Evolutionary conservation across 2,113 vertebrate species (phyloP), one percentile per base, ranked within the genome.

Genomic region (Lagopus leucura): DNA sequence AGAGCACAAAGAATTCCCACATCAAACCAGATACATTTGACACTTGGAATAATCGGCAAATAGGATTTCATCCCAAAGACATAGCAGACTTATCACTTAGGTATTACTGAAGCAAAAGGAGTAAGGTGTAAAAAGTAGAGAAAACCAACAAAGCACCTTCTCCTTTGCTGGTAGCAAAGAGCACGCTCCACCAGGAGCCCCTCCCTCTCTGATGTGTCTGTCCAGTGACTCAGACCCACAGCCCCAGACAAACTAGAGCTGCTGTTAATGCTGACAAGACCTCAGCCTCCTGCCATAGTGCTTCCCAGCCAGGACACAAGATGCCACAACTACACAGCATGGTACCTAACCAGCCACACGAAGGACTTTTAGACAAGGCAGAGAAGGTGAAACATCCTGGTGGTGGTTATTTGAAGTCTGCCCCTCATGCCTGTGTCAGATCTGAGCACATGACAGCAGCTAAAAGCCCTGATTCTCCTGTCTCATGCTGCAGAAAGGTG

Each of bases 381-480:
- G 32, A n/a, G 32, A 25, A 32, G 14, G 42, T 8, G 32, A 36
- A 45, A 60, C 36, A 11, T 47, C 55, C 84, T 48, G 1, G 5
- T 6, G 60, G 70, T 76, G 45, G 1, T 66, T 25, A 12, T 0
- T 17, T 0, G 40, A 42, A 88, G 79, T 4, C 60, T 70, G 72
- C 66, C 43, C n/a, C 21, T 55, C 40, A 2, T 2, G 4, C 27
- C 74, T 52, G 54, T 57, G 25, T 0, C 89, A 30, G 8, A 22
- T 8, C 65, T 55, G 32, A 16, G 38, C 45, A 3, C 0, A 0
- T n/a, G 8, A 7, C 2, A 45, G 0, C 66, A 38, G 64, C 75
- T 80, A 28, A 5, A 57, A 45, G 6, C 63, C 1, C 67, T 1
- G 40, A 3, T 25, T 12, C 89, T 82, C 22, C 18, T 4, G 32